A percentile compares a stretch with the other conserved stretches of the same genome.
Evolutionary conservation across 2,113 vertebrate species (phyloP).

Genomic region (Columbina picui): DNA sequence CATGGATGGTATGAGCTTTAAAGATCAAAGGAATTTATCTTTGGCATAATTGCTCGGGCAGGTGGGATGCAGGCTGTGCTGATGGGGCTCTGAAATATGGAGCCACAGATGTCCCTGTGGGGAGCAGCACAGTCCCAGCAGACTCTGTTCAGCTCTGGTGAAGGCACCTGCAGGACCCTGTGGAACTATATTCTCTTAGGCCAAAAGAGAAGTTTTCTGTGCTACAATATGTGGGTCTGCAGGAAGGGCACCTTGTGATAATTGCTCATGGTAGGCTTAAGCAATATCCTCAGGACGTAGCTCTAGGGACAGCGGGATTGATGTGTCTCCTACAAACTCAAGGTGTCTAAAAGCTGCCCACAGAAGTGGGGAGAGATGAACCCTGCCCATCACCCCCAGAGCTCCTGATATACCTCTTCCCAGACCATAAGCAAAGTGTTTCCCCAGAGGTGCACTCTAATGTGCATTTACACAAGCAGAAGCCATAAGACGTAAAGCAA

Average conservation of each 20-base stretch:
- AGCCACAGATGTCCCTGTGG: neutral
- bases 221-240: neutral
- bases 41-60: neutral
- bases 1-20: neutral
- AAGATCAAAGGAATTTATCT: neutral
- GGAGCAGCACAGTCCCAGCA: neutral
- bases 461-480: neutral
- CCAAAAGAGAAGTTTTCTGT: neutral
- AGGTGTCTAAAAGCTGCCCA: neutral
- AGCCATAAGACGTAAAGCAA: neutral
- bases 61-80: neutral
- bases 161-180: neutral
- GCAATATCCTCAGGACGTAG: neutral
- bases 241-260: neutral
- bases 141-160: neutral
- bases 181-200: neutral
- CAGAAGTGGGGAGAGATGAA: neutral
- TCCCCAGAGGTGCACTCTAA: neutral
- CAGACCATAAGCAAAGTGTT: neutral
- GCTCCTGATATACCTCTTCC: neutral
- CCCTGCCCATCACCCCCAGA: neutral
- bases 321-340: neutral
- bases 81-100: neutral
- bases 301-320: neutral
- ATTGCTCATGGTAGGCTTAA: fast-evolving